phyloP scores from a whole-genome alignment of 2,113 vertebrate genomes.

The Sylvilagus bachmani region DNA sequence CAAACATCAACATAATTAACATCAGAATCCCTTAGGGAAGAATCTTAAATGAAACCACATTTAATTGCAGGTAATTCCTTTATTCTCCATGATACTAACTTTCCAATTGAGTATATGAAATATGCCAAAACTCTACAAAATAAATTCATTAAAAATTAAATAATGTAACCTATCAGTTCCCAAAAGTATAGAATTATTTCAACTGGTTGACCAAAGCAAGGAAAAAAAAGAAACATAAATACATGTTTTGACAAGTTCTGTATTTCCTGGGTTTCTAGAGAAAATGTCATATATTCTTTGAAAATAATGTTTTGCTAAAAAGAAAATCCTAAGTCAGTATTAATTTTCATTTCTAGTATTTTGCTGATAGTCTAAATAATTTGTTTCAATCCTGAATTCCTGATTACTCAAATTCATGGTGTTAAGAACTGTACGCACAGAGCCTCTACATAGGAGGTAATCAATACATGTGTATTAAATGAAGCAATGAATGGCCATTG shows the following conservation, averaged over 20 bases:
- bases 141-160: slow-evolving; percentile 65
- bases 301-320: slow-evolving; percentile 25
- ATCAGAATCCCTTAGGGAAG: slow-evolving; percentile 69
- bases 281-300: not conserved
- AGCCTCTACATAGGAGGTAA: not conserved
- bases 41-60: slow-evolving; percentile 75
- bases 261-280: not conserved
- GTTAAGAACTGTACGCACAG: slow-evolving; percentile 4
- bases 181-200: slow-evolving; percentile 36
- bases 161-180: not conserved
- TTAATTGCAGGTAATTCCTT: slow-evolving; percentile 80
- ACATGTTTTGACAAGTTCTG: not conserved
- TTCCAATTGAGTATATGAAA: slow-evolving; percentile 59
- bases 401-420: not conserved
- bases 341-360: slow-evolving; percentile 28
- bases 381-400: slow-evolving; percentile 47
- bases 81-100: slow-evolving; percentile 69
- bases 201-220: slow-evolving; percentile 40
- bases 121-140: slow-evolving; percentile 60
- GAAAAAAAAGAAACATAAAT: slow-evolving; percentile 23
- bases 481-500: not conserved
- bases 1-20: slow-evolving; percentile 76
- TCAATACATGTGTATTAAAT: not conserved
- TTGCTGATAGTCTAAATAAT: slow-evolving; percentile 22
- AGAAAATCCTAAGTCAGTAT: slow-evolving; percentile 35